Evolutionary conservation across 1,140 invertebrate genomes (phyloP).

Genomic region (Ctenoplectra terminalis): DNA sequence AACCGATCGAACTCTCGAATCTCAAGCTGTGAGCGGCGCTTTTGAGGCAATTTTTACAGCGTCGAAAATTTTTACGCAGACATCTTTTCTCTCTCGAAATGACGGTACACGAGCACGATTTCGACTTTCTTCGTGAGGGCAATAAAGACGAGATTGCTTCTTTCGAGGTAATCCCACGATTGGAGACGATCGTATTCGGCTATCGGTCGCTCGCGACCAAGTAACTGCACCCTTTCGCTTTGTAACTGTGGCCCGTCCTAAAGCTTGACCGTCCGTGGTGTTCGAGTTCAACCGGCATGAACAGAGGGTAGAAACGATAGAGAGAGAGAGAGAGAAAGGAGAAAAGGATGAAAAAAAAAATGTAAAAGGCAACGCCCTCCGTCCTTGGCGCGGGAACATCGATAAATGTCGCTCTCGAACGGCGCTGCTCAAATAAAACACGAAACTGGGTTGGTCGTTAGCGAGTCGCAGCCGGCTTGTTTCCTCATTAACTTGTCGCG

Average conservation of each 20-base stretch:
- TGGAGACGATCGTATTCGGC: background rate
- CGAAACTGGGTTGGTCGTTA: slow-evolving; percentile 60
- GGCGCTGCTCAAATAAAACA: slow-evolving; percentile 56
- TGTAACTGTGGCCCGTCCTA: slow-evolving; percentile 10
- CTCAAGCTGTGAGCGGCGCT: background rate
- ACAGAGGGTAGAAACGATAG: background rate
- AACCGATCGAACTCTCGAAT: background rate
- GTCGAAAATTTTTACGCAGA: background rate
- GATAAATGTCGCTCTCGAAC: slow-evolving; percentile 66
- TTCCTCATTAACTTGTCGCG: slow-evolving; percentile 34
- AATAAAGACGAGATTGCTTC: slow-evolving; percentile 2
- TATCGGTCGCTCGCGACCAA: slow-evolving; percentile 29
- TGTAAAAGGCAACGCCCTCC: slow-evolving; percentile 59
- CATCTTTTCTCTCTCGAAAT: no score
- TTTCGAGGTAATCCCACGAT: background rate
- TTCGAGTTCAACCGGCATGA: slow-evolving; percentile 25
- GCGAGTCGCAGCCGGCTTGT: slow-evolving; percentile 24
- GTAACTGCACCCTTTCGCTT: slow-evolving; percentile 40
- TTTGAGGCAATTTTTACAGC: background rate
- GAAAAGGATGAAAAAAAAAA: no score
- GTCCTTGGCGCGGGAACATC: slow-evolving; percentile 55
- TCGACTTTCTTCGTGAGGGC: background rate
- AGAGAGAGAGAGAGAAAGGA: background rate
- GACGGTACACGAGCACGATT: background rate
- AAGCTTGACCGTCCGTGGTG: slow-evolving; percentile 45